phyloP scores from a whole-genome alignment of 2,888 invertebrate genomes.

The Ophion slaviceki region DNA sequence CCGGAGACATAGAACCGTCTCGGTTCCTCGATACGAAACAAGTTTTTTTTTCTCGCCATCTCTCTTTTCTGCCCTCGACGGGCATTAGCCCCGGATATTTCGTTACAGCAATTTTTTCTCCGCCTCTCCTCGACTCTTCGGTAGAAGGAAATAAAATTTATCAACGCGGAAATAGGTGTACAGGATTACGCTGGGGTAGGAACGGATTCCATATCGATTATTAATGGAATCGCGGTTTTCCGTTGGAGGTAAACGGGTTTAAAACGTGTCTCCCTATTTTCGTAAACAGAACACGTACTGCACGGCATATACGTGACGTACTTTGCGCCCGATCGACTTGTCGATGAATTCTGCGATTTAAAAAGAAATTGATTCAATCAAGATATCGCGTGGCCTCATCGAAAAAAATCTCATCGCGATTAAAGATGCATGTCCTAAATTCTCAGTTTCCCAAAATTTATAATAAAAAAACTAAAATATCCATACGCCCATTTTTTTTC shows the following conservation, averaged over 20 bases:
- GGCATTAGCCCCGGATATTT: constrained; percentile 54
- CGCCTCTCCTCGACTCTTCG: constrained; percentile 2
- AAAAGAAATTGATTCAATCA: not conserved
- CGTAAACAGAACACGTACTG: not conserved
- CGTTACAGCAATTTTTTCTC: constrained; percentile 40
- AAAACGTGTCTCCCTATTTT: constrained; percentile 10
- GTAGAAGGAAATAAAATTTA: constrained; percentile 16
- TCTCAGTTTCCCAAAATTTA: too few relatives aligned
- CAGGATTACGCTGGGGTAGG: not conserved
- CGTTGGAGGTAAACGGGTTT: constrained; percentile 21
- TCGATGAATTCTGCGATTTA: not conserved
- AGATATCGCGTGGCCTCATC: not conserved
- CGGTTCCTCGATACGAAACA: not conserved
- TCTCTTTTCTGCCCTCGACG: not conserved
- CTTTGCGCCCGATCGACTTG: not conserved
- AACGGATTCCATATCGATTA: constrained; percentile 15
- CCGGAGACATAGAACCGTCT: constrained; percentile 11
- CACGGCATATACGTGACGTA: not conserved
- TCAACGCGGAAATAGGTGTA: constrained; percentile 24
- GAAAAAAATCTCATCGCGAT: not conserved
- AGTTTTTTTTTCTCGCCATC: constrained; percentile 5
- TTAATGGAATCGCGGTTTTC: constrained; percentile 16
- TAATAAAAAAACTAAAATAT: too few relatives aligned
- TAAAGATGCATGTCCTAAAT: too few relatives aligned
- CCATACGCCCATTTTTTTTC: too few relatives aligned